Percentiles rank a stretch among this genome's conserved stretches.
Conservation (phyloP, 2,888 invertebrate species). For the Cyclophora punctaria region DNA sequence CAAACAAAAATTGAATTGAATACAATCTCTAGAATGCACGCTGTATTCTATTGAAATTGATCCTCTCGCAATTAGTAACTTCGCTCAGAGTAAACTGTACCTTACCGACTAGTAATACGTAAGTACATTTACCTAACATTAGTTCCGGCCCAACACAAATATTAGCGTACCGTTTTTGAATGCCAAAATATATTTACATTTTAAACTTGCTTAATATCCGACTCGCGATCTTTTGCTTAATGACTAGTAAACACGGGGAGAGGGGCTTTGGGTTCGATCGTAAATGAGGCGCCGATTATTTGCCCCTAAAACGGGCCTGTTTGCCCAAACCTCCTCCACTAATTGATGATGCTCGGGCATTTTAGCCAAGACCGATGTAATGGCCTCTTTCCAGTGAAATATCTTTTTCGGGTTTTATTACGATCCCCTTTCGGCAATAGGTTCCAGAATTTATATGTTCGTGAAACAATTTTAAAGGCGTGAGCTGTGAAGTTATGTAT, state of each 20-base stretch:
- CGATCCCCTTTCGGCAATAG: slow-evolving; percentile 4
- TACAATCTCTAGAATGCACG: too few relatives aligned
- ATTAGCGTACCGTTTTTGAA: not conserved
- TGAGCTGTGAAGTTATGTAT: not conserved
- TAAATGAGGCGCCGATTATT: slow-evolving; percentile 62
- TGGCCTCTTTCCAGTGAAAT: slow-evolving; percentile 57
- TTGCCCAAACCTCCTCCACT: slow-evolving; percentile 51
- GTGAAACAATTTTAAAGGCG: slow-evolving; percentile 10
- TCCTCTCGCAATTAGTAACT: too few relatives aligned
- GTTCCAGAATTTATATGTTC: not conserved
- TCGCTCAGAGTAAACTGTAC: too few relatives aligned
- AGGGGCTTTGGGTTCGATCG: slow-evolving; percentile 31
- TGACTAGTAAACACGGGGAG: slow-evolving; percentile 58
- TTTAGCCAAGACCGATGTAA: slow-evolving; percentile 55
- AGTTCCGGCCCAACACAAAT: not conserved
- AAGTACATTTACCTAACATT: too few relatives aligned
- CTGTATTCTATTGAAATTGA: too few relatives aligned
- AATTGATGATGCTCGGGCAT: slow-evolving; percentile 52
- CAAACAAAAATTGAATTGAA: too few relatives aligned
- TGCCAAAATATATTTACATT: slow-evolving; percentile 4
- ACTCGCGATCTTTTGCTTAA: slow-evolving; percentile 46
- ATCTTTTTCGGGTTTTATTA: slow-evolving; percentile 49
- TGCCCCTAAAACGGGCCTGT: slow-evolving; percentile 40
- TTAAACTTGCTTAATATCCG: slow-evolving; percentile 20
- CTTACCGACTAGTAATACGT: too few relatives aligned